Conservation (phyloP, 2,113 vertebrate species). For the Ceuthmochares aereus region DNA sequence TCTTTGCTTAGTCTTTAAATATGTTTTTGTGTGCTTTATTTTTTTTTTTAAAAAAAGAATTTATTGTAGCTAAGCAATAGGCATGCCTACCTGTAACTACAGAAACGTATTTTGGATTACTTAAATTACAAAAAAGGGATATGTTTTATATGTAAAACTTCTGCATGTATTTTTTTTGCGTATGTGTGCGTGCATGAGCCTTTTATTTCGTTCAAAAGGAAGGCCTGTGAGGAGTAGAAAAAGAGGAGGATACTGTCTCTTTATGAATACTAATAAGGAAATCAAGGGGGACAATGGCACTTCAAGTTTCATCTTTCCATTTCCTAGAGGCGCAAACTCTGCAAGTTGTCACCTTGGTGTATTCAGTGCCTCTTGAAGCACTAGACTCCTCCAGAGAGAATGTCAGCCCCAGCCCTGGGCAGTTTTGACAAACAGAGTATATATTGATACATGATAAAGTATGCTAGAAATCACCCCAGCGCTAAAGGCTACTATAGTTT, state of each 20-base stretch:
- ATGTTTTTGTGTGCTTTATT: not conserved
- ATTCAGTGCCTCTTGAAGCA: constrained; percentile 94
- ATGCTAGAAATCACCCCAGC: constrained; percentile 99
- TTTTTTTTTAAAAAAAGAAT: not conserved
- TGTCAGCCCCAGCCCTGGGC: constrained; percentile 99
- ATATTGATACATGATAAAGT: constrained; percentile 99
- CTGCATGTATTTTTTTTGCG: not conserved
- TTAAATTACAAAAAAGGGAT: constrained; percentile 60
- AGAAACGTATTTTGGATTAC: constrained; percentile 28
- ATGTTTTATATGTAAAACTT: constrained; percentile 62
- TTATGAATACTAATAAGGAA: constrained; percentile 85
- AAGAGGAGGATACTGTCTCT: constrained; percentile 75
- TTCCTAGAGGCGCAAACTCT: constrained; percentile 95
- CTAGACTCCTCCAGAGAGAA: constrained; percentile 97
- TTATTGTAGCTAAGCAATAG: not conserved
- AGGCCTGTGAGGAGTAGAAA: constrained; percentile 66
- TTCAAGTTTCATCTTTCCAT: constrained; percentile 91
- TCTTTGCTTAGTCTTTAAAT: not conserved
- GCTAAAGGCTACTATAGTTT: constrained; percentile 99
- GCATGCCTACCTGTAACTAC: not conserved
- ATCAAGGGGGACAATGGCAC: constrained; percentile 84
- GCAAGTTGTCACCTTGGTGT: constrained; percentile 98
- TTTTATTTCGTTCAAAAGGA: constrained; percentile 76
- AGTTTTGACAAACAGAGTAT: constrained; percentile 99
- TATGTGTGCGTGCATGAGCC: not conserved